Evolutionary conservation across 1,140 invertebrate genomes (phyloP), one percentile per base, ranked within the genome.

Genomic region (Lycorma delicatula): DNA sequence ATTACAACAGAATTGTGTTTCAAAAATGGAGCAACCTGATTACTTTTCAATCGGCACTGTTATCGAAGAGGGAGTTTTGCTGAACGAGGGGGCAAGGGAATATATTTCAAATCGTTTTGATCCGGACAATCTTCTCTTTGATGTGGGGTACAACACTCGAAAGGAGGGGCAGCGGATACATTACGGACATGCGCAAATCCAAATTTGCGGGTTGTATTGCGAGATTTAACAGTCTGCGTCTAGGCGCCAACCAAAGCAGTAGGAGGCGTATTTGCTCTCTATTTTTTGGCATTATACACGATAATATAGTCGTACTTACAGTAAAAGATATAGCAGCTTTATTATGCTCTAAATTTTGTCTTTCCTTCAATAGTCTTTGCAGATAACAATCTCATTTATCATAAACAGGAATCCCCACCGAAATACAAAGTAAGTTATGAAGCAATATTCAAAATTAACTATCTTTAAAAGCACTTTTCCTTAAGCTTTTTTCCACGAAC

Each of bases 1-100:
- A 44, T 44, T 44, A 44, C 41, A 44, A 22, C 41, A 44, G 41
- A 44, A 44, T 44, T 44, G 41, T 44, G 41, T 44, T 44, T 44
- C 41, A 44, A 44, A 44, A 20, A 44, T 20, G 13, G 41, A 44
- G 41, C 18, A 44, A 44, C 41, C 41, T 44, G 41, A 44, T 44
- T 44, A 44, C 41, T 44, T 44, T 44, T 44, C 41, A 44, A 44
- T 44, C 41, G 41, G 41, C 18, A 44, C 23, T 20, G 41, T 44
- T 22, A n/a, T n/a, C n/a, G n/a, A n/a, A n/a, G n/a, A n/a, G n/a
- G n/a, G n/a, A n/a, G n/a, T n/a, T n/a, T n/a, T n/a, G n/a, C n/a
- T n/a, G n/a, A n/a, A n/a, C n/a, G 41, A 44, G 18, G 41, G 23
- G 11, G 41, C 41, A 20, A 22, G 41, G 41, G 41, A n/a, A 44